phyloP scores from a whole-genome alignment of 2,113 vertebrate genomes.

The Rattus rattus region DNA sequence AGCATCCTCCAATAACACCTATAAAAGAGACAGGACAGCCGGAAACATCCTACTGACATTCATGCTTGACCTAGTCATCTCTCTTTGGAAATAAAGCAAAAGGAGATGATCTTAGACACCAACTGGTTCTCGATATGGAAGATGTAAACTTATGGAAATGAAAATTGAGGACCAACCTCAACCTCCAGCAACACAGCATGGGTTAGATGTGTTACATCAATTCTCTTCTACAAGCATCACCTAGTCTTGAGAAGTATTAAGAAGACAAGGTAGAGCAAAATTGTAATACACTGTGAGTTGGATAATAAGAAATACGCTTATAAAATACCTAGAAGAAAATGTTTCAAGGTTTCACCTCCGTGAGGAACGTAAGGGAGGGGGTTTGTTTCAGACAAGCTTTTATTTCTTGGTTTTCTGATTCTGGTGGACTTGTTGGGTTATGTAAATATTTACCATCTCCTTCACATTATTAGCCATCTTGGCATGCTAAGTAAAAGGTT shows the following conservation, averaged over 20 bases:
- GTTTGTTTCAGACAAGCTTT: slow-evolving; percentile 6
- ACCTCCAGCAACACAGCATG: neutral
- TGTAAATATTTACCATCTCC: neutral
- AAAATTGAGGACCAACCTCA: neutral
- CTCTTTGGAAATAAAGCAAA: slow-evolving; percentile 9
- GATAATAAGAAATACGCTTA: slow-evolving; percentile 58
- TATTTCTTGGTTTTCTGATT: slow-evolving; percentile 42
- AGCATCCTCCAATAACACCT: neutral
- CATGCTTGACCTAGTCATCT: neutral
- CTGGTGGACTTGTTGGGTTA: neutral
- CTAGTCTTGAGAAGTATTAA: slow-evolving; percentile 11
- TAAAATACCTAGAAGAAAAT: slow-evolving; percentile 49
- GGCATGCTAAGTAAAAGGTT: neutral
- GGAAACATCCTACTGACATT: neutral
- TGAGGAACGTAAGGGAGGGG: neutral
- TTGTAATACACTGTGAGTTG: slow-evolving; percentile 16
- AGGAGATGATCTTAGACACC: neutral
- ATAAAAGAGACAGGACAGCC: neutral
- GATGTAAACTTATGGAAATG: slow-evolving; percentile 37
- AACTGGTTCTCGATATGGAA: slow-evolving; percentile 30
- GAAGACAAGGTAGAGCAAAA: slow-evolving; percentile 24
- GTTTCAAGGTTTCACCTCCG: neutral
- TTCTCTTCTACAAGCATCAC: neutral
- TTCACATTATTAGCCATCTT: neutral
- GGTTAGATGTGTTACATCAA: slow-evolving; percentile 2